phyloP scores from a whole-genome alignment of 1,140 invertebrate species.

The Pentalonia nigronervosa region DNA sequence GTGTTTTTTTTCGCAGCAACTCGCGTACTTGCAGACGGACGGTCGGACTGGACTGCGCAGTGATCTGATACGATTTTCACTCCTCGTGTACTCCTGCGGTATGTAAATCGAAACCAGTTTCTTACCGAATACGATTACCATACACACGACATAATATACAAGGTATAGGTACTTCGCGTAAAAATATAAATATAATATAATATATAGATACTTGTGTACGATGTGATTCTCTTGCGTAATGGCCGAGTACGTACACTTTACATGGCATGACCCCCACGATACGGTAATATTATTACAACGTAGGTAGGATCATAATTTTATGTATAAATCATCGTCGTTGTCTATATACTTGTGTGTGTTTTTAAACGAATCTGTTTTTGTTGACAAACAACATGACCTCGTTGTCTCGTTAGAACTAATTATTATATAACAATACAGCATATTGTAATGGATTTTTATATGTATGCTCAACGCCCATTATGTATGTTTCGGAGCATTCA shows the following conservation, averaged over 20 bases:
- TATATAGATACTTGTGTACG: neutral
- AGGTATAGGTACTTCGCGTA: neutral
- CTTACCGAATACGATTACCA: slow-evolving; percentile 6
- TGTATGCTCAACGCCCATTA: neutral
- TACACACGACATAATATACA: neutral
- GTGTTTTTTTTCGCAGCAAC: neutral
- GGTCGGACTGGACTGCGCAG: neutral
- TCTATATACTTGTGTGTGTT: neutral
- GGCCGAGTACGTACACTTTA: neutral
- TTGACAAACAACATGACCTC: neutral
- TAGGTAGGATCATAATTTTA: neutral
- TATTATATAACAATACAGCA: neutral
- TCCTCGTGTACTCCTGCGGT: neutral
- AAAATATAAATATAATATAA: neutral
- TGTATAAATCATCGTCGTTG: neutral
- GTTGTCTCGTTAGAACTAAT: slow-evolving; percentile 3
- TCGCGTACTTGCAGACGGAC: neutral
- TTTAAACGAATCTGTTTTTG: neutral
- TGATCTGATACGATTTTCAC: slow-evolving; percentile 3
- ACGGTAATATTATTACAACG: neutral
- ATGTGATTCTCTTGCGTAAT: slow-evolving; percentile 14
- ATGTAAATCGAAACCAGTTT: slow-evolving; percentile 32
- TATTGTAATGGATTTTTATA: neutral
- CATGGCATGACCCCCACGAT: neutral
- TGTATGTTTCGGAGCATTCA: neutral